A percentile compares a stretch with the other conserved stretches of the same genome.
Conservation (phyloP, 2,888 invertebrate species). For the Agrochola litura region DNA sequence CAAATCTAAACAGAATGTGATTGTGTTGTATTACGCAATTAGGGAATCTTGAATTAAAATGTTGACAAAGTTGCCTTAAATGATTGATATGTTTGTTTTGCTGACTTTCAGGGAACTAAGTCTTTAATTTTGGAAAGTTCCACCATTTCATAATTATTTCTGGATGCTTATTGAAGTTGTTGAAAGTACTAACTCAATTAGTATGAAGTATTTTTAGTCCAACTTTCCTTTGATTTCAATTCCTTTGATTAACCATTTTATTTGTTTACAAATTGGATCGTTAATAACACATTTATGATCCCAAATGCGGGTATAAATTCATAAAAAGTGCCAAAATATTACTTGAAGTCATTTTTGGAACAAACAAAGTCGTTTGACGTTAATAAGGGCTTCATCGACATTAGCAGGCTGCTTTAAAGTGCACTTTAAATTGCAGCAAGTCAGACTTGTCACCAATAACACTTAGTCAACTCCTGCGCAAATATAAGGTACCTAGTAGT, state of each 20-base stretch:
- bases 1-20: too few relatives aligned
- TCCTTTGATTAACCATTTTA: slow-evolving; percentile 15
- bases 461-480: slow-evolving; percentile 26
- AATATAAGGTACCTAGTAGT: not conserved
- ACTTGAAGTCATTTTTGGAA: not conserved
- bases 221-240: slow-evolving; percentile 21
- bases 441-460: not conserved
- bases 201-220: not conserved
- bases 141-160: not conserved
- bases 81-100: slow-evolving; percentile 1
- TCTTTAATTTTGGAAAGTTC: slow-evolving; percentile 6
- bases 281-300: slow-evolving; percentile 10
- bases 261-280: slow-evolving; percentile 18
- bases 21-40: too few relatives aligned
- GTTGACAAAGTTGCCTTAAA: not conserved
- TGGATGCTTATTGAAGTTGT: slow-evolving; percentile 17
- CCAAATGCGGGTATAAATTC: not conserved
- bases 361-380: not conserved
- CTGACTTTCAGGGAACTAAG: not conserved
- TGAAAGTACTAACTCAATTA: slow-evolving; percentile 33
- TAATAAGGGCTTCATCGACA: not conserved
- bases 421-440: not conserved
- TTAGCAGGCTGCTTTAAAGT: not conserved
- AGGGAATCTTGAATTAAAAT: not conserved
- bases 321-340: slow-evolving; percentile 8